Conservation (phyloP, 2,888 invertebrate genomes). For the Cerastoderma edule region DNA sequence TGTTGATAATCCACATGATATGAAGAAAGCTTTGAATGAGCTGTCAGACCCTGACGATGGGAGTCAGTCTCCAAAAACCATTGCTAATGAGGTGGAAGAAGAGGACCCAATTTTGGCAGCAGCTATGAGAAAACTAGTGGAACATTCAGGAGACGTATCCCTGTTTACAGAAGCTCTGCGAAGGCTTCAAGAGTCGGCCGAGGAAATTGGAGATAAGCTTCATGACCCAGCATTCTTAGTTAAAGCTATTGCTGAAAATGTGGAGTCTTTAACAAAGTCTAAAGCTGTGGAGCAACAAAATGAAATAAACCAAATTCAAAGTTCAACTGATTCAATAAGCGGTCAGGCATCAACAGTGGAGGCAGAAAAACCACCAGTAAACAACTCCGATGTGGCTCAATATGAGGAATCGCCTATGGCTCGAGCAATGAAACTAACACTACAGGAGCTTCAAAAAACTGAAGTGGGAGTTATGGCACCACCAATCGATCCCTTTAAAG, state of each 20-base stretch:
- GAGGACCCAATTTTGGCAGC: constrained; percentile 46
- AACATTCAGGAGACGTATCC: constrained; percentile 48
- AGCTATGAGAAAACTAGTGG: constrained; percentile 58
- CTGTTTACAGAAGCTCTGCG: constrained; percentile 53
- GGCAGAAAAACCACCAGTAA: background rate
- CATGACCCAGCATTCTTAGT: constrained; percentile 53
- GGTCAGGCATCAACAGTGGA: background rate
- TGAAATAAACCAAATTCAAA: no score
- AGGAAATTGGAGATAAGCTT: constrained; percentile 46
- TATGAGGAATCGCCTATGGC: constrained; percentile 29
- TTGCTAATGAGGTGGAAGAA: constrained; percentile 9
- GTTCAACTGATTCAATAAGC: no score
- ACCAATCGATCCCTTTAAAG: background rate
- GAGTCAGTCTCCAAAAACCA: constrained; percentile 38
- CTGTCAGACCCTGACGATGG: constrained; percentile 52
- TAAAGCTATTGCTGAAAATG: constrained; percentile 55
- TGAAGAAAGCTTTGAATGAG: constrained; percentile 55
- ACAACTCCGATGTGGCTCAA: background rate
- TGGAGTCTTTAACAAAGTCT: constrained; percentile 33
- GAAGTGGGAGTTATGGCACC: constrained; percentile 9
- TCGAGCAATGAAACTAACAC: constrained; percentile 49
- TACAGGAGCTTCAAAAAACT: constrained; percentile 38
- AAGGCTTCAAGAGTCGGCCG: constrained; percentile 53
- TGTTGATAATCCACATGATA: constrained; percentile 46
- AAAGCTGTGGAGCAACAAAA: background rate